Conservation (phyloP, 2,113 vertebrate genomes). For the Clarias batrachus region DNA sequence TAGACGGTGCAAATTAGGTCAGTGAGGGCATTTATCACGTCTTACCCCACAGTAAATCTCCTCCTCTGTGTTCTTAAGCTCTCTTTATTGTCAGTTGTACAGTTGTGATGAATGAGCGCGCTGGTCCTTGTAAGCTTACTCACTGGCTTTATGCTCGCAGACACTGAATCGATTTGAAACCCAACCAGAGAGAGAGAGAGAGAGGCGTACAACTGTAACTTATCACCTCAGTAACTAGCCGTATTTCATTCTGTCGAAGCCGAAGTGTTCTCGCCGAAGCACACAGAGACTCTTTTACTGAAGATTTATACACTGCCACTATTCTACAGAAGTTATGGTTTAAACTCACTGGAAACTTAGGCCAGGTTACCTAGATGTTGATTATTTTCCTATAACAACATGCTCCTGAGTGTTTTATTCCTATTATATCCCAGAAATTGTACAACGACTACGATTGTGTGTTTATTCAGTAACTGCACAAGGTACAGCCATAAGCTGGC, state of each 20-base stretch:
- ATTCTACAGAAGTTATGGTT: constrained; percentile 56
- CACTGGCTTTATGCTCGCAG: constrained; percentile 38
- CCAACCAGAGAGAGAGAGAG: constrained; percentile 55
- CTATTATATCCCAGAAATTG: background rate
- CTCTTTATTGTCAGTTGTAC: constrained; percentile 61
- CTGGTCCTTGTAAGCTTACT: constrained; percentile 44
- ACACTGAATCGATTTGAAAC: constrained; percentile 69
- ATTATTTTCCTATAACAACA: background rate
- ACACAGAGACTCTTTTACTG: constrained; percentile 48
- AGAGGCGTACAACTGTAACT: constrained; percentile 55
- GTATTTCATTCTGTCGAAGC: constrained; percentile 58
- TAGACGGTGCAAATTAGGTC: constrained; percentile 67
- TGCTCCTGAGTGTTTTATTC: background rate
- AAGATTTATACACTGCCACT: constrained; percentile 59
- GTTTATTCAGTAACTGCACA: constrained; percentile 49
- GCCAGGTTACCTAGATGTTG: background rate
- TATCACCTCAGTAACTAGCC: constrained; percentile 57
- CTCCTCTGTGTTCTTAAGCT: constrained; percentile 59
- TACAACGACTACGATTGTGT: constrained; percentile 45
- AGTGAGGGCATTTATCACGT: constrained; percentile 66
- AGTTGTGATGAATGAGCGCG: constrained; percentile 67
- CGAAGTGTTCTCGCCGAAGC: constrained; percentile 32
- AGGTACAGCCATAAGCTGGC: no score
- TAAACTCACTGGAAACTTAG: constrained; percentile 17
- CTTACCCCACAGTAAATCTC: constrained; percentile 65